Percentiles rank a stretch among this genome's conserved stretches.
phyloP scores from a whole-genome alignment of 1,140 invertebrate genomes.

The Episyrphus balteatus region DNA sequence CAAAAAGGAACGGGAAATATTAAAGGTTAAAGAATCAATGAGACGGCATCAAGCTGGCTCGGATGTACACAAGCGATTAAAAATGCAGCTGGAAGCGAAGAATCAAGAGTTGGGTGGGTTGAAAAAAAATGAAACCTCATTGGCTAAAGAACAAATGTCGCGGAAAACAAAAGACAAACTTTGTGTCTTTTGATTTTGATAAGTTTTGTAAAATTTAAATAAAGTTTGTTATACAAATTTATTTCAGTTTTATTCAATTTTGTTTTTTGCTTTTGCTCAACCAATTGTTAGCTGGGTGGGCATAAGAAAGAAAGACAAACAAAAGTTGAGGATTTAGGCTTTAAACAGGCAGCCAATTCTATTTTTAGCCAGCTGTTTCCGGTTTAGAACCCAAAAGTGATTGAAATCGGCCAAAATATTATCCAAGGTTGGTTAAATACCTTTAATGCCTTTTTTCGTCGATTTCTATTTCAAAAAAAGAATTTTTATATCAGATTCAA shows the following conservation, averaged over 20 bases:
- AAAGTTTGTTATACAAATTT: neutral
- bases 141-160: constrained; percentile 55
- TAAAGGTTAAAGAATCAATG: constrained; percentile 52
- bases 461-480: too few species aligned
- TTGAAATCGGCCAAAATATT: too few species aligned
- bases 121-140: constrained; percentile 47
- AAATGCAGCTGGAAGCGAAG: constrained; percentile 46
- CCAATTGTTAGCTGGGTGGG: too few species aligned
- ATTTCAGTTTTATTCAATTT: neutral
- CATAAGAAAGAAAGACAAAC: too few species aligned
- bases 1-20: constrained; percentile 53
- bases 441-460: too few species aligned
- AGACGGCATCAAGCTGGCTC: constrained; percentile 46
- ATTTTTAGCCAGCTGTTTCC: too few species aligned
- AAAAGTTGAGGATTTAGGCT: too few species aligned
- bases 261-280: too few species aligned
- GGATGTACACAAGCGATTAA: constrained; percentile 45
- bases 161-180: constrained; percentile 57
- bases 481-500: too few species aligned
- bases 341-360: too few species aligned
- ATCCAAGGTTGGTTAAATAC: too few species aligned
- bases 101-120: constrained; percentile 49
- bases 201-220: neutral
- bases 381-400: too few species aligned
- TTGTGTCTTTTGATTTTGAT: constrained; percentile 46